phyloP scores from a whole-genome alignment of 2,797 vertebrate species.

The Euthynnus affinis region DNA sequence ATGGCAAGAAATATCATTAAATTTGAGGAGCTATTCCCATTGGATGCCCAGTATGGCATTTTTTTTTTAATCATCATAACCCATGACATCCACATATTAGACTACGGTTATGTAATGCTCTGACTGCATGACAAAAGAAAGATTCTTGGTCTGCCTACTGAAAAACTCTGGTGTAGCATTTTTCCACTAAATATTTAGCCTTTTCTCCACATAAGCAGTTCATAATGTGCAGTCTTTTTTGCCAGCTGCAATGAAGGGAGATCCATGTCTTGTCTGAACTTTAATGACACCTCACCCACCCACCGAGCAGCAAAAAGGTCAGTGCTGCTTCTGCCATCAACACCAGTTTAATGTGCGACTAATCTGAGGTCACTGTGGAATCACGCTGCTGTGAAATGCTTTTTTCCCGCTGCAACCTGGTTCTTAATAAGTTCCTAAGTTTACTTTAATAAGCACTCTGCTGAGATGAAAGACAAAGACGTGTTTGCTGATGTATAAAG shows the following conservation, averaged over 20 bases:
- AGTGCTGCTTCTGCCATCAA: constrained; percentile 33
- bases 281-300: constrained; percentile 22
- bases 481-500: constrained; percentile 22
- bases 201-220: not conserved
- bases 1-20: constrained; percentile 6
- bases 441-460: constrained; percentile 32
- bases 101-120: not conserved
- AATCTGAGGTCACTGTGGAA: not conserved
- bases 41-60: not conserved
- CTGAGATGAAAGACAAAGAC: constrained; percentile 45
- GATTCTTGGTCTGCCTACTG: not conserved
- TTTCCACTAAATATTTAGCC: not conserved
- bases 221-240: constrained; percentile 9
- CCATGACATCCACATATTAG: not conserved
- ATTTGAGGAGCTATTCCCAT: constrained; percentile 3
- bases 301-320: constrained; percentile 53
- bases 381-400: constrained; percentile 25
- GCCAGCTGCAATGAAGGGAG: not conserved
- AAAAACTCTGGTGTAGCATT: not conserved
- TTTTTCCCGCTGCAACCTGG: constrained; percentile 12
- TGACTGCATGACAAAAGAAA: not conserved
- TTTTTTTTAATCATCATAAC: not conserved
- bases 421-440: constrained; percentile 27
- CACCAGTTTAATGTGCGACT: constrained; percentile 12
- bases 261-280: constrained; percentile 35